These are phyloP conservation scores for Podabrus alpinus DNA, from an alignment of 2,888 invertebrate species.

Conservation along the genomic window DNA sequence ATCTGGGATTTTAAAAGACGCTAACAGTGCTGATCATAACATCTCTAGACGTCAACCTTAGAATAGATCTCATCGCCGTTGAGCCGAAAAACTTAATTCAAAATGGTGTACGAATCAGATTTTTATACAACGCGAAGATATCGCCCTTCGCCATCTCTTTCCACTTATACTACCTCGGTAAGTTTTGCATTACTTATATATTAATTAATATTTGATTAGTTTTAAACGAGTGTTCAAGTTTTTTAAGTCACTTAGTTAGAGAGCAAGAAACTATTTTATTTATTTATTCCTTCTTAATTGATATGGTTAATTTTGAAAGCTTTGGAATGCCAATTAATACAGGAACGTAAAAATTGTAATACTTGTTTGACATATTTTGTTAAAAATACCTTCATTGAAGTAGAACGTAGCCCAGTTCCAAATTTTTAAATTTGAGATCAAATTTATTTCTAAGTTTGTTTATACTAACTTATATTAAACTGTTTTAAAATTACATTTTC, in stretches of 20 bases:
- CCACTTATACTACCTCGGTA: slow-evolving; percentile 82
- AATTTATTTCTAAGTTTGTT: background rate
- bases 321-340: background rate
- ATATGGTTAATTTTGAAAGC: background rate
- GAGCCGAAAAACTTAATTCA: slow-evolving; percentile 51
- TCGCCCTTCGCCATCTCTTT: slow-evolving; percentile 68
- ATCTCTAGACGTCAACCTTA: slow-evolving; percentile 45
- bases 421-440: background rate
- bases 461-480: background rate
- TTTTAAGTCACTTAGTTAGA: background rate
- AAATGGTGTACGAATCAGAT: slow-evolving; percentile 92
- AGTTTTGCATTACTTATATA: slow-evolving; percentile 56
- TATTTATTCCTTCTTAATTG: slow-evolving; percentile 5
- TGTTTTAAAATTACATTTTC: background rate
- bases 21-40: slow-evolving; percentile 49
- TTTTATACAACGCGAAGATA: slow-evolving; percentile 88
- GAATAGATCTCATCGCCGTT: slow-evolving; percentile 24
- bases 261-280: slow-evolving; percentile 3
- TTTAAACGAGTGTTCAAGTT: background rate
- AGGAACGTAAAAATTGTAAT: background rate
- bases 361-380: background rate
- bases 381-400: background rate
- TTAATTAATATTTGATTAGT: slow-evolving; percentile 5
- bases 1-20: slow-evolving; percentile 41
- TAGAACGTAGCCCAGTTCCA: background rate